Base-by-base conservation (phyloP, 2,797 vertebrate species). In the Melanotaenia nigrans region DNA sequence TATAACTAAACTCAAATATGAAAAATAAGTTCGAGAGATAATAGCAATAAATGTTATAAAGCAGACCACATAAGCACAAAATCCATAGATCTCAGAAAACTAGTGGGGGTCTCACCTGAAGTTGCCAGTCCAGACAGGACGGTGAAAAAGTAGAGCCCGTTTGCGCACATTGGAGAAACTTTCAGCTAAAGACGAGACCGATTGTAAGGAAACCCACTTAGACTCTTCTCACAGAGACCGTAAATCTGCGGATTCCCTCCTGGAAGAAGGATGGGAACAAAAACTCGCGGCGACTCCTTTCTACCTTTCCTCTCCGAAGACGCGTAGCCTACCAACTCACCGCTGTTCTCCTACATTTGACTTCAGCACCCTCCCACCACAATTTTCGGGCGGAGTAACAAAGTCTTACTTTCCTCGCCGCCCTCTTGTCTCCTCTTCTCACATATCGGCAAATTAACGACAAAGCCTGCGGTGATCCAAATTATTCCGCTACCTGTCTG, bases 71-170 rank as follows among this genome's bases (percentile, higher is more conserved):
- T 0, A 12, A 42, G 53, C 18, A 11, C 18, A 13, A 1, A 32
- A 57, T n/a, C 1, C 0, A 0, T 16, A 1, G 6, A 49, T 30
- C 51, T 38, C n/a, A 63, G 12, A 20, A 3, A 45, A 54, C 3
- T 1, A 22, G n/a, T 25, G 53, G 3, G 42, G 32, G 8, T 82
- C 92, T 93, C 85, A 94, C 93, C 93, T 93, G 93, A 90, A 28
- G 84, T 89, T 78, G 87, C 90, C 36, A 94, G 88, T 91, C 90
- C 93, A 61, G 40, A 79, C 82, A 94, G 92, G 90, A 93, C 84
- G 47, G 74, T 65, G 65, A 91, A 45, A 57, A 93, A 36, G 68
- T 53, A 68, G 49, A 90, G 45, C 73, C 80, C 77, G 0, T 78
- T 90, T 78, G 74, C 84, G 85, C 85, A 89, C 93, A 93, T 92